Conservation (phyloP, 2,113 vertebrate genomes). For the Campylorhamphus procurvoides region DNA sequence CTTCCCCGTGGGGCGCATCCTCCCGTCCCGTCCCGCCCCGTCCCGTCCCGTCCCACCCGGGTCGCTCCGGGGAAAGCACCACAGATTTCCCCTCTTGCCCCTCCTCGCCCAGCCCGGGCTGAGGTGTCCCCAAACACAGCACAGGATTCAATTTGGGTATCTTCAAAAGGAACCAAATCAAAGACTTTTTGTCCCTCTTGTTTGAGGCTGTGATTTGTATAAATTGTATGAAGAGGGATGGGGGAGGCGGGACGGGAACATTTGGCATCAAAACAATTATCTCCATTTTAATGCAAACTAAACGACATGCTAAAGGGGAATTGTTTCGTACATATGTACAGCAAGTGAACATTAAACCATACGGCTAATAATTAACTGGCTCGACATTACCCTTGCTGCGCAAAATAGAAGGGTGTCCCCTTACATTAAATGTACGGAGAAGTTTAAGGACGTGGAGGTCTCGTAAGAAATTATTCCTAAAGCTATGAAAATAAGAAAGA, state of each 20-base stretch:
- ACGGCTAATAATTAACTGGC: conserved; percentile 57
- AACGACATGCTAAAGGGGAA: conserved; percentile 40
- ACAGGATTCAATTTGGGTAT: background rate
- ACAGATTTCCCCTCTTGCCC: background rate
- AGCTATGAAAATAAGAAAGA: conserved; percentile 48
- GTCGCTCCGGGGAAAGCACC: background rate
- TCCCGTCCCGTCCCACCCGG: background rate
- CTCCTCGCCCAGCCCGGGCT: background rate
- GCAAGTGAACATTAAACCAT: conserved; percentile 57
- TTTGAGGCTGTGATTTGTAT: conserved; percentile 30
- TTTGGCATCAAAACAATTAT: conserved; percentile 60
- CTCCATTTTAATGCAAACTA: conserved; percentile 62
- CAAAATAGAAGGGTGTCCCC: background rate
- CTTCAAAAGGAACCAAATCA: conserved; percentile 22
- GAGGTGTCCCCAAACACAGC: background rate
- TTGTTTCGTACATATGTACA: conserved; percentile 44
- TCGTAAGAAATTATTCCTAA: conserved; percentile 48
- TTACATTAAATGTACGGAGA: background rate
- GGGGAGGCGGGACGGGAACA: background rate
- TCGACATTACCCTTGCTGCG: background rate
- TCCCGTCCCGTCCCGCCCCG: background rate
- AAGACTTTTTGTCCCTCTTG: conserved; percentile 19
- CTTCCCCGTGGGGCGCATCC: background rate
- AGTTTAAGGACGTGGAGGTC: conserved; percentile 14
- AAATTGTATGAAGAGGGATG: background rate